Conservation (phyloP, 2,113 vertebrate species). For the Sporophila hypoxantha region DNA sequence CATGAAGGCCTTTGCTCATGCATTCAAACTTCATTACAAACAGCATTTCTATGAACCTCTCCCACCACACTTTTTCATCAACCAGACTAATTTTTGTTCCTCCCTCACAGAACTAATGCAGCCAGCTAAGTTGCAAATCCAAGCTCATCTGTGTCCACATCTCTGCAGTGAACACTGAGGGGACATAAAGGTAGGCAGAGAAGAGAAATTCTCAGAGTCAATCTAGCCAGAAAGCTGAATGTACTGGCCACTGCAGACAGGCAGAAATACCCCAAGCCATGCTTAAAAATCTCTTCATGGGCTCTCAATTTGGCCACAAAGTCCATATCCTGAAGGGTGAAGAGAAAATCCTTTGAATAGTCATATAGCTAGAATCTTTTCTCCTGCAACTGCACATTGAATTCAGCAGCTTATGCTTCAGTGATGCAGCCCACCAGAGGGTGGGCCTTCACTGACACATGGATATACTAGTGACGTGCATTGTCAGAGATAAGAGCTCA, state of each 20-base stretch:
- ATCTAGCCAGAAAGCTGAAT: neutral
- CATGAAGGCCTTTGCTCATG: neutral
- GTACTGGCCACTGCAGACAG: neutral
- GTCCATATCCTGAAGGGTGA: neutral
- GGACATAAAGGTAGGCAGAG: neutral
- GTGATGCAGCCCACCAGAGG: neutral
- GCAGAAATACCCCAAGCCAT: neutral
- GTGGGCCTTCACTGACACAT: neutral
- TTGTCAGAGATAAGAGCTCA: neutral
- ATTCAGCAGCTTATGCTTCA: neutral
- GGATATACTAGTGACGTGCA: accelerated
- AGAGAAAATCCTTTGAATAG: neutral
- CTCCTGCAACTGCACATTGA: neutral
- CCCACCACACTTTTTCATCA: neutral
- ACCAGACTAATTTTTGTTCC: neutral
- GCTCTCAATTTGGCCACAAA: neutral
- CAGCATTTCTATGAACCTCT: neutral
- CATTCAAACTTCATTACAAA: neutral
- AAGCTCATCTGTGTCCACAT: neutral
- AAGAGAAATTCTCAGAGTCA: neutral
- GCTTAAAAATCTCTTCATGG: neutral
- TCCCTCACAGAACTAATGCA: neutral
- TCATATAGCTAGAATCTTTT: neutral
- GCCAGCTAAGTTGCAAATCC: neutral
- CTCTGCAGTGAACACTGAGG: neutral